These are phyloP conservation scores for Lipophrys pholis DNA, from an alignment of 2,113 vertebrate genomes.

Conservation along the genomic window DNA sequence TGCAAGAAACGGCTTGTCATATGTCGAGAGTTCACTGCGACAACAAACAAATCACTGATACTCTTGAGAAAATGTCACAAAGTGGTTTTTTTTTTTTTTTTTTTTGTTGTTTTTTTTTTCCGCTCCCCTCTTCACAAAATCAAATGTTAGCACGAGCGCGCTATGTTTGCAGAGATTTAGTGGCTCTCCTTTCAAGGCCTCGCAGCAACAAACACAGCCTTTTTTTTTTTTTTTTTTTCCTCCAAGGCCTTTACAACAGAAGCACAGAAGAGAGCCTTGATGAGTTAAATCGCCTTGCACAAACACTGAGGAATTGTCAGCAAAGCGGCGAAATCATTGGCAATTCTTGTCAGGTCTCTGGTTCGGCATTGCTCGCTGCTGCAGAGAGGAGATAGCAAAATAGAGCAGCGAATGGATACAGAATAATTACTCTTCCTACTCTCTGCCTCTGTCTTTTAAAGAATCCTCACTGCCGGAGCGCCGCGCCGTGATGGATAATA, in stretches of 20 bases:
- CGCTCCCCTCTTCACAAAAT: constrained; percentile 43
- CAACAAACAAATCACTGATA: constrained; percentile 13
- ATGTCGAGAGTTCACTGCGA: not conserved
- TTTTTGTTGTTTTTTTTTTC: too few relatives aligned
- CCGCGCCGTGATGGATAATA: constrained; percentile 29
- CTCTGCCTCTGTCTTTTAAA: constrained; percentile 45
- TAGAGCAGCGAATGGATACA: constrained; percentile 74
- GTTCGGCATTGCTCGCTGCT: constrained; percentile 77
- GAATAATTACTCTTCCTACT: constrained; percentile 77
- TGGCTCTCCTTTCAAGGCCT: constrained; percentile 72
- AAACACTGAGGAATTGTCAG: constrained; percentile 82
- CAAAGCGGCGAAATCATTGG: constrained; percentile 80
- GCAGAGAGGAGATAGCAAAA: constrained; percentile 82
- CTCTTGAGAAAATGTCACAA: constrained; percentile 43
- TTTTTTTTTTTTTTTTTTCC: constrained; percentile 23
- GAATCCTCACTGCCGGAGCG: constrained; percentile 25
- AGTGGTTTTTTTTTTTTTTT: not conserved
- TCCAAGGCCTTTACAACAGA: constrained; percentile 74
- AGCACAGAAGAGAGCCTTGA: constrained; percentile 80
- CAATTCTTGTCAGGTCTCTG: constrained; percentile 81
- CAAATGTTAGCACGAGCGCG: constrained; percentile 57
- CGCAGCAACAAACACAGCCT: constrained; percentile 72
- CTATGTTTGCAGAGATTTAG: constrained; percentile 65
- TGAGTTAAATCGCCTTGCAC: constrained; percentile 79
- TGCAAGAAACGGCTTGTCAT: not conserved